phyloP scores from a whole-genome alignment of 2,113 vertebrate species.

The Corydoras maculifer region DNA sequence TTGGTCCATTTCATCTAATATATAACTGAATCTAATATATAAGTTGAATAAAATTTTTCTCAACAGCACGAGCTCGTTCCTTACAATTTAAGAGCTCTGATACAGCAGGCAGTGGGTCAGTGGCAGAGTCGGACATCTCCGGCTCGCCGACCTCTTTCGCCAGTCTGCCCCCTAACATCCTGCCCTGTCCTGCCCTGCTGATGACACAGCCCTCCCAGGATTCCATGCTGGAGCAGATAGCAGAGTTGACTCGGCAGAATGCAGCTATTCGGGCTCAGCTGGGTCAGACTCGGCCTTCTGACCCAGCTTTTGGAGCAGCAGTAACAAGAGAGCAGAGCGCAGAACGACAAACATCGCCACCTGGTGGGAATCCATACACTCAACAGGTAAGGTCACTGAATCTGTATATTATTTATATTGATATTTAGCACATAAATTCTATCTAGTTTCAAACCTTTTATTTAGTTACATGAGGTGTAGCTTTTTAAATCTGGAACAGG shows the following conservation, averaged over 20 bases:
- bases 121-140: conserved; percentile 42
- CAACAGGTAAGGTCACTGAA: conserved; percentile 43
- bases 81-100: neutral
- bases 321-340: conserved; percentile 12
- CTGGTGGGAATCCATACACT: conserved; percentile 4
- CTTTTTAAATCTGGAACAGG: too few species aligned
- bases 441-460: too few species aligned
- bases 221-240: conserved; percentile 65
- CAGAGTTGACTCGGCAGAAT: conserved; percentile 74
- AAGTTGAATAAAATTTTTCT: neutral
- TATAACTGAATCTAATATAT: too few species aligned
- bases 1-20: too few species aligned
- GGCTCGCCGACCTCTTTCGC: conserved; percentile 48
- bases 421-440: too few species aligned
- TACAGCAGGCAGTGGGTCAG: conserved; percentile 26
- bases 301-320: conserved; percentile 19
- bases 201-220: conserved; percentile 48
- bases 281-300: conserved; percentile 44
- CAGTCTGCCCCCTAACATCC: conserved; percentile 37
- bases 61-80: conserved; percentile 7
- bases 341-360: conserved; percentile 1
- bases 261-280: conserved; percentile 70
- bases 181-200: conserved; percentile 36
- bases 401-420: too few species aligned
- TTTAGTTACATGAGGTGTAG: too few species aligned